These are phyloP conservation scores for Bombus terrestris DNA, from an alignment of 1,140 invertebrate genomes.

Conservation along the genomic window DNA sequence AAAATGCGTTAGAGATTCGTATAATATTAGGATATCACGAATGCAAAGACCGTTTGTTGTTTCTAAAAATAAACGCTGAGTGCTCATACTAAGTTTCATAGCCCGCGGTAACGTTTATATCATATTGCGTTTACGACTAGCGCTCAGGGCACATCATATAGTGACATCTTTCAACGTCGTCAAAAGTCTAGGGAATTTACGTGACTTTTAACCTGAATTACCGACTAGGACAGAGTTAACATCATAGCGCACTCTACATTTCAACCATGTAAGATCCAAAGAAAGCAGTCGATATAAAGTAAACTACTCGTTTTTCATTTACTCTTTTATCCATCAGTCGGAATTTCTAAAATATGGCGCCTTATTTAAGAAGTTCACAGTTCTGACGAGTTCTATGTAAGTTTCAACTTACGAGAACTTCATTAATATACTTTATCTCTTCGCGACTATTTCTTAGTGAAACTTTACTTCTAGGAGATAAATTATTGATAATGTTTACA, in stretches of 20 bases:
- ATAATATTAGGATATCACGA: not conserved
- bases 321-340: too few species aligned
- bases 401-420: too few species aligned
- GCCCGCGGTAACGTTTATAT: slow-evolving; percentile 2
- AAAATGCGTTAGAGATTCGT: not conserved
- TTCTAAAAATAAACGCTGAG: slow-evolving; percentile 25
- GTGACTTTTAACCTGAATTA: slow-evolving; percentile 26
- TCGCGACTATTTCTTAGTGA: not conserved
- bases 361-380: not conserved
- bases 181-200: slow-evolving; percentile 27
- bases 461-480: not conserved
- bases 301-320: not conserved
- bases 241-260: slow-evolving; percentile 32
- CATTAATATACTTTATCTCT: not conserved
- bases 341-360: not conserved
- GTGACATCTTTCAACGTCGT: not conserved
- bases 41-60: slow-evolving; percentile 6
- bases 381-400: not conserved
- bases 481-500: not conserved
- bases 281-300: slow-evolving; percentile 14
- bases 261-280: not conserved
- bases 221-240: slow-evolving; percentile 15
- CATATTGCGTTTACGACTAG: too few species aligned
- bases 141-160: not conserved
- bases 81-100: slow-evolving; percentile 28